Evolutionary conservation across 2,113 vertebrate species (phyloP), one percentile per base, ranked within the genome.

Genomic region (Chitala chitala): DNA sequence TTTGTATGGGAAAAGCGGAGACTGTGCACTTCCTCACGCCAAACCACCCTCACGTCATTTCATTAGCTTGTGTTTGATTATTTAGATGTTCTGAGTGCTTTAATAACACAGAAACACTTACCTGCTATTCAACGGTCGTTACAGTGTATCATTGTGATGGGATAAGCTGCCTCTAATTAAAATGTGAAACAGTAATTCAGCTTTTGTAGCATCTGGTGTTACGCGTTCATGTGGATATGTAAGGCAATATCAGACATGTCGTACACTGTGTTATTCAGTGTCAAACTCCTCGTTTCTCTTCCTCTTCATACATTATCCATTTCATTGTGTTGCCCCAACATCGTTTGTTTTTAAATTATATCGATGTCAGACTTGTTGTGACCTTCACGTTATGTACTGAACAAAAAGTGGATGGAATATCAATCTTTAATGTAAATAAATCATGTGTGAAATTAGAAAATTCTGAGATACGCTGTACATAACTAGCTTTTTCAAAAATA

Each of bases 391-490:
- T n/a, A n/a, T 26, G 4, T 36, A 69, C 31, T 69, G 29, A 22
- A 1, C 5, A 40, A 42, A 24, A 72, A 26, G 63, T 63, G 36
- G 15, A 7, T 36, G 29, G 31, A 63, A 64, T 51, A 48, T 56
- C 59, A 73, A 51, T 51, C 36, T 63, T 73, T 31, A 64, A 73
- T 51, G 48, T 36, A 73, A 46, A 29, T 33, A 73, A 73, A 73
- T 64, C 72, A 73, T 63, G 56, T 73, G 72, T 73, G 72, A 73
- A 73, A 73, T 73, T 63, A 64, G 58, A 73, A 73, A 64, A 48
- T 33, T 59, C 58, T 48, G 72, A 63, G 42, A 64, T 63, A 61
- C n/a, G 20, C 22, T 64, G 44, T 36, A 44, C 72, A 73, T 50
- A 73, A 61, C 36, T 20, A 26, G 26, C 3, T 8, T 72, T 73